A percentile compares a stretch with the other conserved stretches of the same genome.
phyloP scores from a whole-genome alignment of 2,888 invertebrate species.

The Leucophenga maculata region DNA sequence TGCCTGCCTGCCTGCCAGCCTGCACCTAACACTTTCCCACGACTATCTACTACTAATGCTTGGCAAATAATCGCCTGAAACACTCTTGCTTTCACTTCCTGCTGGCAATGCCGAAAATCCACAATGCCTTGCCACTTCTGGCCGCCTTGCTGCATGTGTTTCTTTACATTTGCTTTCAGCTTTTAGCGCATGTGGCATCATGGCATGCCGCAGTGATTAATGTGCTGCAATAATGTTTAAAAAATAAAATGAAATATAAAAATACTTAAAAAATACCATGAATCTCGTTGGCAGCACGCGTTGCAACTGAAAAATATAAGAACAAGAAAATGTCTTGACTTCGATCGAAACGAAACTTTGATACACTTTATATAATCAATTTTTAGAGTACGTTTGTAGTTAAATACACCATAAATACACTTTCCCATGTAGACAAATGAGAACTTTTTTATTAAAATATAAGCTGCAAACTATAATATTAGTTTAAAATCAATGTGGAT shows the following conservation, averaged over 20 bases:
- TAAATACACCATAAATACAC: no score
- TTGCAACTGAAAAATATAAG: not conserved
- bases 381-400: no score
- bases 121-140: not conserved
- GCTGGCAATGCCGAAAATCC: not conserved
- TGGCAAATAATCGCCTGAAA: conserved; percentile 9
- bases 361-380: no score
- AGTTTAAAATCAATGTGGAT: no score
- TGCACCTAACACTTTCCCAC: conserved; percentile 4
- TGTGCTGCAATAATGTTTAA: conserved; percentile 26
- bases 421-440: no score
- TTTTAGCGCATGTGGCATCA: conserved; percentile 14
- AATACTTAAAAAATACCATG: not conserved
- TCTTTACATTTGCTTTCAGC: conserved; percentile 10
- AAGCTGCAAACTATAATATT: no score
- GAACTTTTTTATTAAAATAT: no score
- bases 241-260: conserved; percentile 2
- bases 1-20: not conserved
- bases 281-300: no score
- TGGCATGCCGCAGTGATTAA: conserved; percentile 23
- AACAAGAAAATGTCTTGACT: not conserved
- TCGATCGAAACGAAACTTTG: no score
- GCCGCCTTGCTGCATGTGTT: not conserved
- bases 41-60: not conserved
- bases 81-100: conserved; percentile 22